These are phyloP conservation scores for Sipha flava DNA, from an alignment of 1,140 invertebrate genomes.

Conservation along the genomic window DNA sequence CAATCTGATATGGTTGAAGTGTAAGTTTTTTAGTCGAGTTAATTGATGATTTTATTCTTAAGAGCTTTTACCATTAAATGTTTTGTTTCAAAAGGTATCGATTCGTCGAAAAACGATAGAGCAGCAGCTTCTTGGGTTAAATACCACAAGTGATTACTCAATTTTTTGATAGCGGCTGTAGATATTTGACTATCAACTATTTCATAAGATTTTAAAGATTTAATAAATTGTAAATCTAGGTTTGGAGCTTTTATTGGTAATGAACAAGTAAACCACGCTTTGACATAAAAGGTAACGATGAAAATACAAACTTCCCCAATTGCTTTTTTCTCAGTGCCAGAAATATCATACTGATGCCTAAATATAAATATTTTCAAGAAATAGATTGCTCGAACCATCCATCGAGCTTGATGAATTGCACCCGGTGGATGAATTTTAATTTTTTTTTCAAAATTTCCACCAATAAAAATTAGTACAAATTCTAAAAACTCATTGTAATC, in stretches of 20 bases:
- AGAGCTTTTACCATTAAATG: background rate
- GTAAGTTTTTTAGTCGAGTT: background rate
- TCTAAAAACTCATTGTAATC: background rate
- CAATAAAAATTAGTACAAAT: background rate
- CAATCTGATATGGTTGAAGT: background rate
- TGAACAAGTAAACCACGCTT: conserved; percentile 33
- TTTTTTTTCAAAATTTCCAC: background rate
- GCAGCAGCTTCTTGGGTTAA: conserved; percentile 12
- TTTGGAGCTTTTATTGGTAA: conserved; percentile 21
- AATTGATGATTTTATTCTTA: background rate
- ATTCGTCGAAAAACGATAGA: background rate
- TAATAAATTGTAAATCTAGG: conserved; percentile 33
- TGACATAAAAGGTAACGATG: conserved; percentile 32
- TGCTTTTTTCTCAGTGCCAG: background rate
- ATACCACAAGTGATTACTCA: conserved; percentile 6
- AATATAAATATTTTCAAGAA: conserved; percentile 34
- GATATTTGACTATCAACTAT: conserved; percentile 28
- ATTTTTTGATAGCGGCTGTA: background rate
- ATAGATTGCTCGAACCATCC: conserved; percentile 37
- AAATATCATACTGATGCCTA: conserved; percentile 9
- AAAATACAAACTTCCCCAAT: conserved; percentile 33
- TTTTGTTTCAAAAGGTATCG: background rate
- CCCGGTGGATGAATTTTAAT: conserved; percentile 40
- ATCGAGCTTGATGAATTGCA: conserved; percentile 42
- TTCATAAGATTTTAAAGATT: conserved; percentile 28